Evolutionary conservation across 2,888 invertebrate genomes (phyloP).

Genomic region (Drosophila pseudotalamancana): DNA sequence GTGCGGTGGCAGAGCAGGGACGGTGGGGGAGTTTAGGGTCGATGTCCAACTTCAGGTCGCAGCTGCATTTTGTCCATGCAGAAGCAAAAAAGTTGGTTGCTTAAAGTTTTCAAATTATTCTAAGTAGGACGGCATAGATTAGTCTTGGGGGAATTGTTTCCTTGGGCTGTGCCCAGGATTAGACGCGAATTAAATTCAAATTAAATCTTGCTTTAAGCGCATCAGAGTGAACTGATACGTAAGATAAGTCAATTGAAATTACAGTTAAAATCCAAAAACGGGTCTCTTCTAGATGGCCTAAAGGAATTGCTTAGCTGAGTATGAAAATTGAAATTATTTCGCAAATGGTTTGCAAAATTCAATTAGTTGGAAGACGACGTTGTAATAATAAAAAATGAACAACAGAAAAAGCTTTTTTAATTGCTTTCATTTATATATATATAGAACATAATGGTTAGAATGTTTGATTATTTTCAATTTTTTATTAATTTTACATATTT

Average conservation of each 20-base stretch:
- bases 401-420: neutral
- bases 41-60: conserved; percentile 48
- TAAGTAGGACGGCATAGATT: conserved; percentile 70
- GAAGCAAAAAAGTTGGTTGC: conserved; percentile 41
- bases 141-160: conserved; percentile 51
- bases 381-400: neutral
- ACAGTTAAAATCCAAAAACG: conserved; percentile 15
- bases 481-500: too few species aligned
- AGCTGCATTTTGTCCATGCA: conserved; percentile 61
- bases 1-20: neutral
- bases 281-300: neutral
- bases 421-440: neutral
- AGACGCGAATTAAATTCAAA: conserved; percentile 69
- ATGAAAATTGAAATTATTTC: conserved; percentile 49
- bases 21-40: conserved; percentile 7
- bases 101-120: conserved; percentile 78
- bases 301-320: conserved; percentile 36
- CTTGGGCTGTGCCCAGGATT: conserved; percentile 38
- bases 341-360: conserved; percentile 37
- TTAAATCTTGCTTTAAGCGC: conserved; percentile 72
- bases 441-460: too few species aligned
- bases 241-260: conserved; percentile 58
- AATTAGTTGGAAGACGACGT: conserved; percentile 28
- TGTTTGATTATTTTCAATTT: too few species aligned
- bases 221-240: conserved; percentile 74